Evolutionary conservation across 2,797 vertebrate species (phyloP).

Genomic region (Acanthurus leucopareius): DNA sequence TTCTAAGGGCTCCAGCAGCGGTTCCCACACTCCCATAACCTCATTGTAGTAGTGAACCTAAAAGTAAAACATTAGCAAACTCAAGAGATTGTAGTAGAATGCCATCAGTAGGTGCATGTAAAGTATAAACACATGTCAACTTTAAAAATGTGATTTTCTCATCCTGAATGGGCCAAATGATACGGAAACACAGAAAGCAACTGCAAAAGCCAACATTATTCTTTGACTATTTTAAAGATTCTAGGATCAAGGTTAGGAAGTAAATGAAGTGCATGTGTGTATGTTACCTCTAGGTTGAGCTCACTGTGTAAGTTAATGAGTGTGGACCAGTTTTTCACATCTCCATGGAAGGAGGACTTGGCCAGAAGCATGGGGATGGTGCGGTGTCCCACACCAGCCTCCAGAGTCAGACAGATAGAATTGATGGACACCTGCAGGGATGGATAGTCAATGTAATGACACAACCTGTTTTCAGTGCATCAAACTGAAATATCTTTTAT

Average conservation of each 20-base stretch:
- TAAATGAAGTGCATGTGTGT: neutral
- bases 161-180: neutral
- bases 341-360: constrained; percentile 92
- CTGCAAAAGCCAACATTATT: neutral
- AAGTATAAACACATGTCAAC: neutral
- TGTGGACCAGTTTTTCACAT: constrained; percentile 94
- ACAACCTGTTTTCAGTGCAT: neutral
- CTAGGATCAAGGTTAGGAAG: neutral
- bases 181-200: constrained; percentile 18
- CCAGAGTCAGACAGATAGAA: constrained; percentile 94
- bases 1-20: constrained; percentile 96
- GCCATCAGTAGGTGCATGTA: neutral
- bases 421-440: constrained; percentile 87
- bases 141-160: neutral
- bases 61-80: constrained; percentile 14
- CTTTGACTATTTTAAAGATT: neutral
- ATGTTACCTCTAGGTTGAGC: constrained; percentile 86
- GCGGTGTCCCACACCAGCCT: constrained; percentile 96
- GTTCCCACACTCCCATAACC: constrained; percentile 97
- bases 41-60: constrained; percentile 98
- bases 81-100: too few species aligned
- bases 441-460: constrained; percentile 8
- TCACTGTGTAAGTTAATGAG: constrained; percentile 93
- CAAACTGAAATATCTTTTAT: neutral
- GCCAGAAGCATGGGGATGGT: constrained; percentile 97